phyloP scores from a whole-genome alignment of 2,113 vertebrate species.

The Myrmophylax atrothorax region DNA sequence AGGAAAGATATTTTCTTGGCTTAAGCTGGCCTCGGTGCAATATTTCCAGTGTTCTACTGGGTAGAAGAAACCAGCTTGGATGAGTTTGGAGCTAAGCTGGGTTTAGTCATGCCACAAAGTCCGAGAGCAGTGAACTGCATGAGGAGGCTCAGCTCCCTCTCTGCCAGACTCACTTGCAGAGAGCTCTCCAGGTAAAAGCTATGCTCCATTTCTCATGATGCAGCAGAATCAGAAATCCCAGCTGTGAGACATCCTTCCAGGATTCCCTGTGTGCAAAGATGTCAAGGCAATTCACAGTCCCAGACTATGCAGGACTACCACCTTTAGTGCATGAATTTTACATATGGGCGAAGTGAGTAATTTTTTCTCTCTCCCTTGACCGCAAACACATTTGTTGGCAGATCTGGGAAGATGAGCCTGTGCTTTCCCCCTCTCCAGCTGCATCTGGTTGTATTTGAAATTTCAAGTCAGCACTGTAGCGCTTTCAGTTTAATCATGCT shows the following conservation, averaged over 20 bases:
- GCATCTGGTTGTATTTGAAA: neutral
- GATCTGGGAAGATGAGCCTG: neutral
- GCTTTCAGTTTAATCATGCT: neutral
- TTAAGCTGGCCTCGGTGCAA: neutral
- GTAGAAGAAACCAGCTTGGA: neutral
- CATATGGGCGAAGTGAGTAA: neutral
- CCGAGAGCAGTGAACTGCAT: rapidly evolving
- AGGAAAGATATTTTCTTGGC: neutral
- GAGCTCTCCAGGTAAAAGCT: neutral
- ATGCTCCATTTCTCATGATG: neutral
- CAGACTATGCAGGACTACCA: neutral
- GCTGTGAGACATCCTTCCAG: neutral
- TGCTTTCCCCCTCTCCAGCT: neutral
- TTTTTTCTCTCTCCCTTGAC: neutral
- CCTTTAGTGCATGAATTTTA: constrained; percentile 36
- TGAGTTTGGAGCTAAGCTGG: neutral
- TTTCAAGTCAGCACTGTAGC: neutral
- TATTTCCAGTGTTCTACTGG: neutral
- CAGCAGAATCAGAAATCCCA: constrained; percentile 1
- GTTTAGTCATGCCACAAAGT: neutral
- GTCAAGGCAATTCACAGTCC: neutral
- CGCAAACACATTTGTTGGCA: neutral
- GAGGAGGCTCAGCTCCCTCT: neutral
- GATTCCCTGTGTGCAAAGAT: neutral
- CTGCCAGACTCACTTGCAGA: neutral